Base-by-base conservation (phyloP, 2,113 vertebrate species). In the Poeciliopsis turrubarensis region DNA sequence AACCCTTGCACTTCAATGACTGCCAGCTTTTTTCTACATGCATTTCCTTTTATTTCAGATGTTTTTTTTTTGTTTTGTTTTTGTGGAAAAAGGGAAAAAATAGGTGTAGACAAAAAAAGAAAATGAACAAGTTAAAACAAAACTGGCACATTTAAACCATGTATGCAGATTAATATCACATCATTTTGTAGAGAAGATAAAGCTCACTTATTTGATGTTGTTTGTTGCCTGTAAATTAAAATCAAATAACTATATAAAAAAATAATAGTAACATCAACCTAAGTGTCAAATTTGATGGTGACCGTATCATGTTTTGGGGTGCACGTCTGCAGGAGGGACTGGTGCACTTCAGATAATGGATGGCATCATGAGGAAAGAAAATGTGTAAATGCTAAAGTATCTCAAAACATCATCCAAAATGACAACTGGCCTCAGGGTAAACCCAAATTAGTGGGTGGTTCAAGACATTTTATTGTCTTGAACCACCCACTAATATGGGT, bases 1-100 rank as follows among this genome's bases (percentile, higher is more conserved):
- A 89, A 88, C 91, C 90, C 90, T 78, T 85, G 85, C 83, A 75
- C 78, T 79, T 77, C 86, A 79, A 78, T 68, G 72, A 63, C 79
- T 72, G 70, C 82, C 66, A 79, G 78, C 80, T 81, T 81, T 77
- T 89, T 87, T 86, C 78, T 70, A 73, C 70, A 65, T 79, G 85
- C 78, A 81, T 69, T 65, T 57, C 64, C 7, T 54, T 54, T 54
- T 25, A 22, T n/a, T 57, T 57, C 2, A n/a, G 51, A 3, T 57
- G 19, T n/a, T 54, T 44, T 1, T 51, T 44, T 44, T n/a, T 54
- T 44, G 5, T 51, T 44, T 44, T 47, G 1, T 29, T 31, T 31
- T 19, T 47, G 17, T 25, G 22, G 51, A 11, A 57, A 25, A 57
- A 57, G 5, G 2, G 25, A 25, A n/a, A 57, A n/a, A n/a, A 25